These are phyloP conservation scores for Phasia obesa DNA, from an alignment of 2,888 invertebrate genomes.

Conservation along the genomic window DNA sequence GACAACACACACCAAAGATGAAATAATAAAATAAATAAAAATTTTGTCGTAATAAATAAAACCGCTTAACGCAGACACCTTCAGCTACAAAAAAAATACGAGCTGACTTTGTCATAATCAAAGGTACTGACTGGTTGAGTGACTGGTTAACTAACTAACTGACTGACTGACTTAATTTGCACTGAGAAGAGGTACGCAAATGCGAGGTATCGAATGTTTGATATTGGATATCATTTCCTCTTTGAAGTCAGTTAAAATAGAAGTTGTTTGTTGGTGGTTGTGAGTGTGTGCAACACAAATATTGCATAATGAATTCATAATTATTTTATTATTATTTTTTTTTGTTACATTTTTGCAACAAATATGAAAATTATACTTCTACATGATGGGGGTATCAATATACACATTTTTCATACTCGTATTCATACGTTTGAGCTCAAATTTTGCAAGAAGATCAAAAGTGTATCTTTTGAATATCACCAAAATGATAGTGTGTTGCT, in stretches of 20 bases:
- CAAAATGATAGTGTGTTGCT: neutral
- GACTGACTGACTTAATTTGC: slow-evolving; percentile 29
- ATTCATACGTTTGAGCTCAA: neutral
- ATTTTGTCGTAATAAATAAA: slow-evolving; percentile 2
- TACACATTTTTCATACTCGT: slow-evolving; percentile 16
- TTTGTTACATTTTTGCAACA: slow-evolving; percentile 36
- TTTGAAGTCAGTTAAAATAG: slow-evolving; percentile 53
- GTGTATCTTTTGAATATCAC: slow-evolving; percentile 30
- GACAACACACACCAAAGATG: slow-evolving; percentile 1
- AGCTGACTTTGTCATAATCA: slow-evolving; percentile 8
- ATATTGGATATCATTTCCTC: slow-evolving; percentile 71
- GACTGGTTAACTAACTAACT: slow-evolving; percentile 19
- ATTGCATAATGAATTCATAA: slow-evolving; percentile 60
- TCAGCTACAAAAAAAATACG: slow-evolving; percentile 2
- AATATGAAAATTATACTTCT: slow-evolving; percentile 55
- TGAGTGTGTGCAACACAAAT: slow-evolving; percentile 25
- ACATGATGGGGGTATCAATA: slow-evolving; percentile 40
- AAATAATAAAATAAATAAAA: neutral
- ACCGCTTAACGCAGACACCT: slow-evolving; percentile 21
- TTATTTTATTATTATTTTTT: slow-evolving; percentile 4
- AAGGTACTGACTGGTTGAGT: slow-evolving; percentile 6
- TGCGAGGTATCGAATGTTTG: slow-evolving; percentile 35
- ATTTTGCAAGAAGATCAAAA: slow-evolving; percentile 55
- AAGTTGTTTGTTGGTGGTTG: slow-evolving; percentile 9
- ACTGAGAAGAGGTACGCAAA: slow-evolving; percentile 21